These are phyloP conservation scores for Hyposoter dolosus DNA, from an alignment of 2,888 invertebrate genomes.

Conservation along the genomic window DNA sequence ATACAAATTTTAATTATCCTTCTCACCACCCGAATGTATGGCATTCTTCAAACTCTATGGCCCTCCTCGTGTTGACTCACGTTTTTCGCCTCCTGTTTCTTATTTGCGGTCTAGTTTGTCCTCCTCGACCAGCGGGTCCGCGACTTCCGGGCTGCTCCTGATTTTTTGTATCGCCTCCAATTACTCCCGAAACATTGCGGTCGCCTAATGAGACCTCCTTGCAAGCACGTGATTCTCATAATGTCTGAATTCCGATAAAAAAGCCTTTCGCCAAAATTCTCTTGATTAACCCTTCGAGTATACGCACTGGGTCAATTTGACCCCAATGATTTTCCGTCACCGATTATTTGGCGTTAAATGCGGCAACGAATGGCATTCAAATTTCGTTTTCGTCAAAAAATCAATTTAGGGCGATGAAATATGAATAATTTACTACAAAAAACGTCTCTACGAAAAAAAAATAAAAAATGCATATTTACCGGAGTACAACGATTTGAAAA, in stretches of 20 bases:
- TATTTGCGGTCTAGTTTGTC: constrained; percentile 55
- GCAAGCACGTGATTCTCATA: constrained; percentile 18
- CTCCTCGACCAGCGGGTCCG: constrained; percentile 26
- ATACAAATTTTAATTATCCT: constrained; percentile 63
- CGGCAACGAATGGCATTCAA: too few relatives aligned
- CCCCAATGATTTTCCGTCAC: too few relatives aligned
- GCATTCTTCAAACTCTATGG: constrained; percentile 19
- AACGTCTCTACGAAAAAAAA: too few relatives aligned
- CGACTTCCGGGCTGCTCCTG: constrained; percentile 40
- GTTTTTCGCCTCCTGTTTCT: constrained; percentile 45
- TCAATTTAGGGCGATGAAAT: too few relatives aligned
- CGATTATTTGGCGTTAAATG: too few relatives aligned
- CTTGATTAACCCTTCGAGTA: neutral
- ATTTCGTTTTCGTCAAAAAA: too few relatives aligned
- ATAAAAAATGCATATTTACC: too few relatives aligned
- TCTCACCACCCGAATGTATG: constrained; percentile 52
- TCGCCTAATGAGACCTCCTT: constrained; percentile 8
- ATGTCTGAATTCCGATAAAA: neutral
- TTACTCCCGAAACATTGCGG: neutral
- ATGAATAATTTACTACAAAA: too few relatives aligned
- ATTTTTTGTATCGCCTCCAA: constrained; percentile 11
- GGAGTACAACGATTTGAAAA: too few relatives aligned
- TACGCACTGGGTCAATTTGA: too few relatives aligned
- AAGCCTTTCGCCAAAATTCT: neutral
- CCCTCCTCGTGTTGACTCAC: constrained; percentile 43